A percentile compares a stretch with the other conserved stretches of the same genome.
Conservation (phyloP, 2,888 invertebrate species). For the Agrochola circellaris region DNA sequence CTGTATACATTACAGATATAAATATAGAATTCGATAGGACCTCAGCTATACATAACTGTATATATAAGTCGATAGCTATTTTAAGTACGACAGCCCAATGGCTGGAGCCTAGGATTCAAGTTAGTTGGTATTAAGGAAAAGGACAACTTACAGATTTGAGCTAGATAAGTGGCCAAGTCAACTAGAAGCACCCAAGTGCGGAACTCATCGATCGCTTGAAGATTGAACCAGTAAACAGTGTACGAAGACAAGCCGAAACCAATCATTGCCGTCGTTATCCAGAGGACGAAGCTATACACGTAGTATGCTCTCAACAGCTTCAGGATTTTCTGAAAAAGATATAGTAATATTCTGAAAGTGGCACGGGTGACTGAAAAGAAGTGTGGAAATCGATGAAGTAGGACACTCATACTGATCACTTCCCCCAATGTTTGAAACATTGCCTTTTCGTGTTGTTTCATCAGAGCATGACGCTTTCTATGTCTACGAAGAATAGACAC, state of each 20-base stretch:
- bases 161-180: constrained; percentile 17
- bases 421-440: background rate
- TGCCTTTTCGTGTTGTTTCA: background rate
- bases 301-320: constrained; percentile 41
- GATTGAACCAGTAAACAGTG: constrained; percentile 47
- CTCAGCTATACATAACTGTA: background rate
- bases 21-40: background rate
- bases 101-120: background rate
- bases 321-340: constrained; percentile 39
- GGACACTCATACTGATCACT: background rate
- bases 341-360: background rate
- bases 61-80: background rate
- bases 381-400: background rate
- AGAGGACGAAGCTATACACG: constrained; percentile 38
- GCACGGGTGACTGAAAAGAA: background rate
- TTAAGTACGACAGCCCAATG: too few species aligned
- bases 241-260: constrained; percentile 38
- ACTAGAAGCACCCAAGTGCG: constrained; percentile 46
- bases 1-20: too few species aligned
- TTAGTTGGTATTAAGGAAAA: background rate
- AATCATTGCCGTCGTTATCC: constrained; percentile 37
- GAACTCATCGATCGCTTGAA: constrained; percentile 40
- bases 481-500: too few species aligned
- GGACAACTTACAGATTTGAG: constrained; percentile 31
- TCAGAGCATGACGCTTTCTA: too few species aligned